These are phyloP conservation scores for Polydrusus cervinus DNA, from an alignment of 2,888 invertebrate genomes.

Conservation along the genomic window DNA sequence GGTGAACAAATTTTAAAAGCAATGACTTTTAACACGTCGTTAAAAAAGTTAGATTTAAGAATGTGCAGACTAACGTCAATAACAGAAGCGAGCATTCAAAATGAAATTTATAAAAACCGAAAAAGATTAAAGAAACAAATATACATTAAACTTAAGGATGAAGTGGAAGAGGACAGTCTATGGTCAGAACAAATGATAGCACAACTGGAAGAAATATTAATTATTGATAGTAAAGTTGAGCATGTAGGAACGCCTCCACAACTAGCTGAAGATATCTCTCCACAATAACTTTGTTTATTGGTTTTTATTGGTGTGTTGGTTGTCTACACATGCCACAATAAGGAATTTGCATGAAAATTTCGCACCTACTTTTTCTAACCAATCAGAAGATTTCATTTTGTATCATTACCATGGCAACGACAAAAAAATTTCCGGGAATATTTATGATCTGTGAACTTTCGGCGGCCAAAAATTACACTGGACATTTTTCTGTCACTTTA, in stretches of 20 bases:
- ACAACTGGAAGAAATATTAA: slow-evolving; percentile 26
- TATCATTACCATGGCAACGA: too few relatives aligned
- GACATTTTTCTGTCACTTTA: too few relatives aligned
- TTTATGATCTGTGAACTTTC: too few relatives aligned
- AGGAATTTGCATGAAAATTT: too few relatives aligned
- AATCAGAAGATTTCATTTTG: too few relatives aligned
- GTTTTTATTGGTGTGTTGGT: too few relatives aligned
- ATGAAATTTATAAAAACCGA: slow-evolving; percentile 57
- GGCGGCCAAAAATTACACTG: too few relatives aligned
- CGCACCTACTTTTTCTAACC: too few relatives aligned
- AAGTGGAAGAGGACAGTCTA: slow-evolving; percentile 1
- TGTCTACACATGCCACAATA: too few relatives aligned
- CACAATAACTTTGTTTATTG: not conserved
- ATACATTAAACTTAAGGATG: not conserved
- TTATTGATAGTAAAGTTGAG: not conserved
- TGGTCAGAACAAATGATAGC: slow-evolving; percentile 35
- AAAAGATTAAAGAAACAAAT: slow-evolving; percentile 23
- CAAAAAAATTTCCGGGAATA: too few relatives aligned
- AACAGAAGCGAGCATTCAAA: slow-evolving; percentile 60
- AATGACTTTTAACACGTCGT: slow-evolving; percentile 59
- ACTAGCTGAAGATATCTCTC: not conserved
- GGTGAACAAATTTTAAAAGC: slow-evolving; percentile 60
- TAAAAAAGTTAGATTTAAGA: slow-evolving; percentile 64
- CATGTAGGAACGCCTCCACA: not conserved
- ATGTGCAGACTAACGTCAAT: slow-evolving; percentile 62